phyloP scores from a whole-genome alignment of 2,797 vertebrate species.

The Periparus ater region DNA sequence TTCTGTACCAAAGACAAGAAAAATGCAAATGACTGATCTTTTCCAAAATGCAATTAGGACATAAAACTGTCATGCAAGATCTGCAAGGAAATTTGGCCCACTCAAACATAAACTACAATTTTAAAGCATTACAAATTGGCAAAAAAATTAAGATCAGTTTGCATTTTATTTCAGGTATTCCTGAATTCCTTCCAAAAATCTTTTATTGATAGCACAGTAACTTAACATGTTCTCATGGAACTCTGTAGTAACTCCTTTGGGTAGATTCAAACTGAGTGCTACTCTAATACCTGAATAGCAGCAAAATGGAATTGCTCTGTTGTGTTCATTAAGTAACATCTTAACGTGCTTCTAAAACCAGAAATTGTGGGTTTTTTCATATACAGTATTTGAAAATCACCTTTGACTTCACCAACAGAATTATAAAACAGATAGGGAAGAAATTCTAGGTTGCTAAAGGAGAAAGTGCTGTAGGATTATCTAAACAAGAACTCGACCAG shows the following conservation, averaged over 20 bases:
- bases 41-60: background rate
- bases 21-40: background rate
- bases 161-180: background rate
- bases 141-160: background rate
- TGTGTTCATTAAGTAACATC: background rate
- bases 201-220: background rate
- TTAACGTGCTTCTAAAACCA: background rate
- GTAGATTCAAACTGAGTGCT: background rate
- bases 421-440: background rate
- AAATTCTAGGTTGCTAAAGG: background rate
- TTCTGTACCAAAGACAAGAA: constrained; percentile 20
- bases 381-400: background rate
- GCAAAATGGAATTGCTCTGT: constrained; percentile 16
- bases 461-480: background rate
- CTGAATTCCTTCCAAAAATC: background rate
- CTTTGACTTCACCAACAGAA: background rate
- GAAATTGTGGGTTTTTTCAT: background rate
- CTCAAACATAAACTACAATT: background rate
- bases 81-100: background rate
- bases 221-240: background rate
- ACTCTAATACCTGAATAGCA: background rate
- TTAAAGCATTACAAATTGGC: background rate
- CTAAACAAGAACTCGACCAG: background rate
- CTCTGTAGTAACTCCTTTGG: background rate
- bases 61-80: background rate